Conservation (phyloP, 2,888 invertebrate genomes). For the Baronia brevicornis region DNA sequence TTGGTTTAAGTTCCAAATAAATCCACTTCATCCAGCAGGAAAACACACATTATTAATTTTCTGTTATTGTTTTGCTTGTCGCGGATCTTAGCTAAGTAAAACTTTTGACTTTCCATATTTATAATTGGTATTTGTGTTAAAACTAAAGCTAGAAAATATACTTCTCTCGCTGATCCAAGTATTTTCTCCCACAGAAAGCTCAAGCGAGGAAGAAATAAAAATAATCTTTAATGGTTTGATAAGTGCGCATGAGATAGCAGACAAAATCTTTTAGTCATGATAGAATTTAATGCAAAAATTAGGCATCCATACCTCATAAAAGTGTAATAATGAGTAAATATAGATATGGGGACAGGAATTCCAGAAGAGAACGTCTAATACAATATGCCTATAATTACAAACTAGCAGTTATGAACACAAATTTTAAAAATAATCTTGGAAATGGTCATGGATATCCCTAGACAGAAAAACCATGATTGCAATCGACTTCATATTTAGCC, state of each 20-base stretch:
- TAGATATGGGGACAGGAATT: background rate
- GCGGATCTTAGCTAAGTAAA: too few species aligned
- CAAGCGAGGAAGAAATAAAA: conserved; percentile 3
- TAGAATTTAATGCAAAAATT: conserved; percentile 8
- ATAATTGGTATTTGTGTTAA: too few species aligned
- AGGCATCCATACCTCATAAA: background rate
- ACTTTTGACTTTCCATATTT: too few species aligned
- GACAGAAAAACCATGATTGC: conserved; percentile 1
- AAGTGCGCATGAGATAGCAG: background rate
- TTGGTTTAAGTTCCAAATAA: too few species aligned
- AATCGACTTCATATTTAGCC: conserved; percentile 4
- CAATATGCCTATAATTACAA: background rate
- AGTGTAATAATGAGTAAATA: background rate
- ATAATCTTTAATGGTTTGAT: conserved; percentile 5
- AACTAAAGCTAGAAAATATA: background rate
- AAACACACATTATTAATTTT: too few species aligned
- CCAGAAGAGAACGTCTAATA: background rate
- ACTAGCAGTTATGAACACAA: background rate
- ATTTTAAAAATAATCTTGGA: background rate
- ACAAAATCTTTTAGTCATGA: conserved; percentile 3
- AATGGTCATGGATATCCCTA: background rate
- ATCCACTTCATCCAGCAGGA: too few species aligned
- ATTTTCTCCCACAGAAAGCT: conserved; percentile 1
- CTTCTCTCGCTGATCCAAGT: conserved; percentile 6
- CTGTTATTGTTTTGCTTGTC: too few species aligned